Evolutionary conservation across 30 jellyfish, hydroid and myxozoan species (phyloP).

Genomic region (Aurelia coerulea): DNA sequence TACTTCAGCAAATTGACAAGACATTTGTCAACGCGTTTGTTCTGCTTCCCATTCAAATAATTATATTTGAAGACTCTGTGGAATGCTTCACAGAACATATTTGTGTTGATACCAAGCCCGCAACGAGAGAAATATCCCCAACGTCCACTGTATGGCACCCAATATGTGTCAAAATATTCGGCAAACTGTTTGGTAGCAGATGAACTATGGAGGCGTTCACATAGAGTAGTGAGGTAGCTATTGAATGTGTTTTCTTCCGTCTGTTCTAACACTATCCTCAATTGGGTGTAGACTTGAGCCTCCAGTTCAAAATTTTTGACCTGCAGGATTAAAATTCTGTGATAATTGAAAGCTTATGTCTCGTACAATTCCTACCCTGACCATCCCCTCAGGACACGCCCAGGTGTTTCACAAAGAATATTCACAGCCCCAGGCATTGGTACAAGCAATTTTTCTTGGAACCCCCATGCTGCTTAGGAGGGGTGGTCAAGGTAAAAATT

Average conservation of each 20-base stretch:
- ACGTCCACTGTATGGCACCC: slow-evolving; percentile 10
- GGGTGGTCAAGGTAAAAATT: too few species aligned
- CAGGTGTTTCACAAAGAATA: too few species aligned
- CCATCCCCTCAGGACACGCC: too few species aligned
- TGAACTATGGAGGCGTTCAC: slow-evolving; percentile 23
- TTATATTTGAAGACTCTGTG: slow-evolving; percentile 54
- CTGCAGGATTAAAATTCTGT: too few species aligned
- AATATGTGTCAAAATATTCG: slow-evolving; percentile 34
- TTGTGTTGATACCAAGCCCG: slow-evolving; percentile 64
- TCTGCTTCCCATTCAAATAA: slow-evolving; percentile 49
- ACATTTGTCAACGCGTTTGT: slow-evolving; percentile 53
- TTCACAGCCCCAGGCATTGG: too few species aligned
- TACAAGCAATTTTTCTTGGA: too few species aligned
- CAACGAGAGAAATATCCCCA: slow-evolving; percentile 48
- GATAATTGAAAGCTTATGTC: too few species aligned
- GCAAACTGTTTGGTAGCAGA: slow-evolving; percentile 23
- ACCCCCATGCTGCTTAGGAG: too few species aligned
- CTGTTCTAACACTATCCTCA: slow-evolving; percentile 7
- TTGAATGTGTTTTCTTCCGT: neutral
- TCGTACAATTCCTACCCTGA: too few species aligned
- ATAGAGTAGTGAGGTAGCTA: neutral
- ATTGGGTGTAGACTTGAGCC: too few species aligned
- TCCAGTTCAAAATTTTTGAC: too few species aligned
- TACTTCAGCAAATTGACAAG: slow-evolving; percentile 30
- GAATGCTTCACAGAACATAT: slow-evolving; percentile 69